These are phyloP conservation scores for Crocidura indochinensis DNA, from an alignment of 2,797 vertebrate species.

Conservation along the genomic window DNA sequence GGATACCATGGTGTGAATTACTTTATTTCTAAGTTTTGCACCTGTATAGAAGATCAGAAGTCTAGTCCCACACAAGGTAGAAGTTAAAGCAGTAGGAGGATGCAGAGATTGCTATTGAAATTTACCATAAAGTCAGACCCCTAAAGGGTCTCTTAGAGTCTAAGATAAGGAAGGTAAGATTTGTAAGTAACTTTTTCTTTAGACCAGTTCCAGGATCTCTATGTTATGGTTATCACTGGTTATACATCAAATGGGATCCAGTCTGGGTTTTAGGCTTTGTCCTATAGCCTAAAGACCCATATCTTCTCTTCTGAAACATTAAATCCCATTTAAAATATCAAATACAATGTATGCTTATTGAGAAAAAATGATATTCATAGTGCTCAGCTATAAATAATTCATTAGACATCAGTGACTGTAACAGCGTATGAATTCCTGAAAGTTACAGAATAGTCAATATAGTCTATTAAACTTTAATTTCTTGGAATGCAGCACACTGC, in stretches of 20 bases:
- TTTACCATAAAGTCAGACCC: too few species aligned
- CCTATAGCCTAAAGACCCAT: neutral
- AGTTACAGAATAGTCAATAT: constrained; percentile 76
- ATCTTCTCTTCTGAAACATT: constrained; percentile 72
- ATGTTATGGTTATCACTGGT: neutral
- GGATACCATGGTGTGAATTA: too few species aligned
- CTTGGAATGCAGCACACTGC: constrained; percentile 37
- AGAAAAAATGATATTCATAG: constrained; percentile 61
- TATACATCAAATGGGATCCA: neutral
- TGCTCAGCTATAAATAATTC: constrained; percentile 74
- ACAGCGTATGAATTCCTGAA: constrained; percentile 83
- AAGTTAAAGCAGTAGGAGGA: too few species aligned
- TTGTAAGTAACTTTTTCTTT: too few species aligned
- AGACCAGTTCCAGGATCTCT: too few species aligned
- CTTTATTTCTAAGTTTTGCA: too few species aligned
- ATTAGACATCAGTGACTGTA: constrained; percentile 79
- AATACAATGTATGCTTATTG: constrained; percentile 53
- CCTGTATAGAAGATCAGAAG: too few species aligned
- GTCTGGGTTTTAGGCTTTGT: too few species aligned
- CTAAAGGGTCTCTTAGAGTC: too few species aligned
- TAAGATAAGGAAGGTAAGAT: too few species aligned
- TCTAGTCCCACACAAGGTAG: too few species aligned
- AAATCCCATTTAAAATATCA: constrained; percentile 75
- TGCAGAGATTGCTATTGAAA: too few species aligned
- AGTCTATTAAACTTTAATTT: constrained; percentile 50